Evolutionary conservation across 2,113 vertebrate species (phyloP).

Genomic region (Burhinus oedicnemus): DNA sequence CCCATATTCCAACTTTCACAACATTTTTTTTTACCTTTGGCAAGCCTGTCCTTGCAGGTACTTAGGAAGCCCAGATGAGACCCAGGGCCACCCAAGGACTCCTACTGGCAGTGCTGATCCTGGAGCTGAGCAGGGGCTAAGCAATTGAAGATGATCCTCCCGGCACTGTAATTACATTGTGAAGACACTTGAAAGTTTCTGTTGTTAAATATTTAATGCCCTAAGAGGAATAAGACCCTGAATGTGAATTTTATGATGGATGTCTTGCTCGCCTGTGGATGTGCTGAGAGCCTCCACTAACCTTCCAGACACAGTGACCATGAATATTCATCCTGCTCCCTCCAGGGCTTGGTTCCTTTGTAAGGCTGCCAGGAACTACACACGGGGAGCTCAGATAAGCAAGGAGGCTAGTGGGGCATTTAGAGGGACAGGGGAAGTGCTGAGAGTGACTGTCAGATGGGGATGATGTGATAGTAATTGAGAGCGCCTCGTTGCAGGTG

Average conservation of each 20-base stretch:
- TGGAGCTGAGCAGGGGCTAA: rapidly evolving
- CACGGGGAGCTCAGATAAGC: not conserved
- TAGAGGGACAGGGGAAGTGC: not conserved
- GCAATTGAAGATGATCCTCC: not conserved
- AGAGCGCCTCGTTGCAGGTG: not conserved
- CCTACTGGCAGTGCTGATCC: not conserved
- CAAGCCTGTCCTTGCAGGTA: not conserved
- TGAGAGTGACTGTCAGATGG: not conserved
- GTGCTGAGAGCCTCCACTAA: not conserved
- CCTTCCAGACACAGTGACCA: not conserved
- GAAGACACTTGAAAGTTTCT: constrained; percentile 5
- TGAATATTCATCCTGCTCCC: constrained; percentile 14
- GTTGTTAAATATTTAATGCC: constrained; percentile 48
- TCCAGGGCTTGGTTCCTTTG: not conserved
- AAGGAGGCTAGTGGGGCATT: not conserved
- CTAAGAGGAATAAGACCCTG: not conserved
- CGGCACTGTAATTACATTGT: not conserved
- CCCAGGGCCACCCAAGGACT: not conserved
- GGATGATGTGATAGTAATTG: not conserved
- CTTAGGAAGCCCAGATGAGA: not conserved
- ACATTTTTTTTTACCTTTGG: not conserved
- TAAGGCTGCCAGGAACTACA: not conserved
- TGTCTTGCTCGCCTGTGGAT: not conserved
- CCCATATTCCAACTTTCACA: not conserved
- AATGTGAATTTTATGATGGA: constrained; percentile 22